These are phyloP conservation scores for Halictus quadricinctus DNA, from an alignment of 2,888 invertebrate genomes.

Conservation along the genomic window DNA sequence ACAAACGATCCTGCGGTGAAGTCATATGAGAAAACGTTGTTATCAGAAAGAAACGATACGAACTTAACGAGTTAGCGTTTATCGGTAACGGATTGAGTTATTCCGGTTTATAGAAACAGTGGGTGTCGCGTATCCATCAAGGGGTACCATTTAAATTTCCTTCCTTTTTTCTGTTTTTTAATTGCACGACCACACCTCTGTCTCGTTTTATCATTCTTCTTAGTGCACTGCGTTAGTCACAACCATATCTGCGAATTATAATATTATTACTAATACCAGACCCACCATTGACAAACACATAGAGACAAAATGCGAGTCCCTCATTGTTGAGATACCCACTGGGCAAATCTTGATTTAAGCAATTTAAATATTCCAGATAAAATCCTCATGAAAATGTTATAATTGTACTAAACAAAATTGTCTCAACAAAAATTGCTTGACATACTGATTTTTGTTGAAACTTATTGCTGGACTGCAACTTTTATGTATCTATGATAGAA, in stretches of 20 bases:
- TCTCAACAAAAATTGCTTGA: no score
- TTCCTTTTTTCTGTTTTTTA: conserved; percentile 38
- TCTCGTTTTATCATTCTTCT: conserved; percentile 16
- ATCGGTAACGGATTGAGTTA: conserved; percentile 30
- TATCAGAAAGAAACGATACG: conserved; percentile 48
- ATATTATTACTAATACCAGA: not conserved
- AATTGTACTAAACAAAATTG: not conserved
- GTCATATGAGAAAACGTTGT: conserved; percentile 46
- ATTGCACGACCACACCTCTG: conserved; percentile 10
- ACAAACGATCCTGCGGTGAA: conserved; percentile 32
- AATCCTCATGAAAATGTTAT: no score
- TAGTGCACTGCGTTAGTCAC: conserved; percentile 65
- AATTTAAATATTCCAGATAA: not conserved
- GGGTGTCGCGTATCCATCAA: conserved; percentile 58
- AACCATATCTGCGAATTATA: conserved; percentile 66
- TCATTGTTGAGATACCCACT: not conserved
- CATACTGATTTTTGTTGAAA: no score
- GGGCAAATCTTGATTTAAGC: not conserved
- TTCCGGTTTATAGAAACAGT: conserved; percentile 61
- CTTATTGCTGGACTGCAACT: no score
- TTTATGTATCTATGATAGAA: no score
- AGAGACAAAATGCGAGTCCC: not conserved
- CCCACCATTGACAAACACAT: not conserved
- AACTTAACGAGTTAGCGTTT: conserved; percentile 41
- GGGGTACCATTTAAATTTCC: conserved; percentile 50